Conservation (phyloP, 2,888 invertebrate species). For the Lasioglossum leucozonium region DNA sequence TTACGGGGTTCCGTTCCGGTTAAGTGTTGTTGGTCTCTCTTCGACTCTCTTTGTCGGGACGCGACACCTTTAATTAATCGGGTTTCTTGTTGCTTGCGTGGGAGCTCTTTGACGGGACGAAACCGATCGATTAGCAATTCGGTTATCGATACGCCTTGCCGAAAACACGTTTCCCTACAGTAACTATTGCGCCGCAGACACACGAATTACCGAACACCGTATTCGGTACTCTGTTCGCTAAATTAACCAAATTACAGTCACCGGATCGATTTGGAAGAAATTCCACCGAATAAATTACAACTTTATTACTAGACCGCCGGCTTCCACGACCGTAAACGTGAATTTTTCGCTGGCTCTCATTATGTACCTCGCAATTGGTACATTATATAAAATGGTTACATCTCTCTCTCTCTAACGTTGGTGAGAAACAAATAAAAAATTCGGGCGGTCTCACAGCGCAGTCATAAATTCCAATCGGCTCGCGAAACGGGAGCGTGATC, state of each 20-base stretch:
- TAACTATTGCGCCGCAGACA: not conserved
- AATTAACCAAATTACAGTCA: not conserved
- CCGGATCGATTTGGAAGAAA: not conserved
- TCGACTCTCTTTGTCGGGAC: slow-evolving; percentile 41
- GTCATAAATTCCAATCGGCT: slow-evolving; percentile 14
- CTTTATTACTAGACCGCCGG: not conserved
- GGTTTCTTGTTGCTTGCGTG: slow-evolving; percentile 28
- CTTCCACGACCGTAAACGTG: not conserved
- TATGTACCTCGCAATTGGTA: not conserved
- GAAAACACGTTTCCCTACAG: not conserved
- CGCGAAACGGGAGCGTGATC: not conserved
- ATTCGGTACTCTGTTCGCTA: not conserved
- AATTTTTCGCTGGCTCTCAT: not conserved
- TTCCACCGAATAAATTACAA: not conserved
- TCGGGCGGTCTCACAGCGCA: not conserved
- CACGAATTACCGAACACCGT: not conserved
- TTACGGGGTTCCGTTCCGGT: slow-evolving; percentile 54
- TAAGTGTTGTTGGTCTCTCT: slow-evolving; percentile 53
- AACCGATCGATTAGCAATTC: slow-evolving; percentile 39
- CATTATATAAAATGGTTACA: not conserved
- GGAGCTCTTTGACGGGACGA: slow-evolving; percentile 34
- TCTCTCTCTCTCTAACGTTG: not conserved
- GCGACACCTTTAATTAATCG: slow-evolving; percentile 53
- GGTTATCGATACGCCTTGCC: slow-evolving; percentile 26
- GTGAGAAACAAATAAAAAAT: not conserved